These are phyloP conservation scores for Halcyon malimbica DNA, from an alignment of 2,113 vertebrate genomes.

Conservation along the genomic window DNA sequence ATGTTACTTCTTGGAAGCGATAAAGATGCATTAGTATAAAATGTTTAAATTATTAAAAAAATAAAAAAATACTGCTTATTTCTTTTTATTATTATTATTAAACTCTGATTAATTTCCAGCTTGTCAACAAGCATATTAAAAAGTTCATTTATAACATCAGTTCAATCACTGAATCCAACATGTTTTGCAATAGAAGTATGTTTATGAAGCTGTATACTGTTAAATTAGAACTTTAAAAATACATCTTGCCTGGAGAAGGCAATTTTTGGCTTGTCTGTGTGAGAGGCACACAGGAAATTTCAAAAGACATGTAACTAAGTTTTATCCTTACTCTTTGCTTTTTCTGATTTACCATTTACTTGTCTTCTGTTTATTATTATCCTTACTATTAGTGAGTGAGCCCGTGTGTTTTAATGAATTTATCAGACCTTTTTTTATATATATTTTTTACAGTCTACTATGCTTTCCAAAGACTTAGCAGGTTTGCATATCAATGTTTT, in stretches of 20 bases:
- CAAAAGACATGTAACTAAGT: not conserved
- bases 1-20: not conserved
- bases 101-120: not conserved
- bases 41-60: not conserved
- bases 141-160: not conserved
- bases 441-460: conserved; percentile 33
- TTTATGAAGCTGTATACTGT: not conserved
- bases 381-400: not conserved
- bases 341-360: not conserved
- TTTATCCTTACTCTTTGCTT: not conserved
- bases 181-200: not conserved
- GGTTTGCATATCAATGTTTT: conserved; percentile 67
- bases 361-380: conserved; percentile 10
- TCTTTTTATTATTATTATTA: not conserved
- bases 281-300: not conserved
- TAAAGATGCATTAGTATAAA: not conserved
- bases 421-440: not conserved
- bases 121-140: not conserved
- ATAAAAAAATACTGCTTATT: not conserved
- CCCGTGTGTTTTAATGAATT: not conserved
- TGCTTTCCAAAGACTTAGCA: conserved; percentile 48
- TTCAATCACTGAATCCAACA: not conserved
- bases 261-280: not conserved
- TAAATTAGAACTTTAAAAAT: not conserved
- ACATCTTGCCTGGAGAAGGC: not conserved